phyloP scores from a whole-genome alignment of 2,888 invertebrate species.

The Cryptocephalus moraei region DNA sequence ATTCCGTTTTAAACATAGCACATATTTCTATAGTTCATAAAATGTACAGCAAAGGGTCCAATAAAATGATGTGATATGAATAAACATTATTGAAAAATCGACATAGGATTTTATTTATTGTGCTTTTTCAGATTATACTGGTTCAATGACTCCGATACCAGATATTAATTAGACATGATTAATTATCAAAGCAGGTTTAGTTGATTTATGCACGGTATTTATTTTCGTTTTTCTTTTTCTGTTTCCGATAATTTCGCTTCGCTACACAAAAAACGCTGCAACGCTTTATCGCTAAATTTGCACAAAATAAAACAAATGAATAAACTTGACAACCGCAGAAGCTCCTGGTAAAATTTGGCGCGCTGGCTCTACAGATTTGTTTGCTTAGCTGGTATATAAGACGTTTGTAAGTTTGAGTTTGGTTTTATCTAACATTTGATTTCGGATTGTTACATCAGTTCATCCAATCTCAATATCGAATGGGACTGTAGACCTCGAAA shows the following conservation, averaged over 20 bases:
- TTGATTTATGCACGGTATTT: constrained; percentile 27
- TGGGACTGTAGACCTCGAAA: too few relatives aligned
- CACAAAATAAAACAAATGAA: constrained; percentile 14
- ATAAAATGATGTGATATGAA: constrained; percentile 22
- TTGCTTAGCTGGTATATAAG: constrained; percentile 27
- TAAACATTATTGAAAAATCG: neutral
- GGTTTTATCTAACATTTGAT: neutral
- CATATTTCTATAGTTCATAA: neutral
- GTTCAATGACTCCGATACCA: constrained; percentile 38
- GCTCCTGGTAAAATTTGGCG: constrained; percentile 38
- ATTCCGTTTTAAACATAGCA: too few relatives aligned
- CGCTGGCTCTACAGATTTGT: constrained; percentile 36
- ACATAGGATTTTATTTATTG: constrained; percentile 6
- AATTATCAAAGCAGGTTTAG: constrained; percentile 25
- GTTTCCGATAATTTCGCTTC: constrained; percentile 28
- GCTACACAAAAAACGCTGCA: constrained; percentile 31
- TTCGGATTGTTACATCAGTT: too few relatives aligned
- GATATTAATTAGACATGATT: constrained; percentile 26
- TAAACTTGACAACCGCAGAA: constrained; percentile 21
- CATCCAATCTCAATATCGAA: too few relatives aligned
- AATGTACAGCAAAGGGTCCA: constrained; percentile 27
- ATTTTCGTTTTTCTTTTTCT: constrained; percentile 21
- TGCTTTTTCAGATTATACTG: constrained; percentile 38
- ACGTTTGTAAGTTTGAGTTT: constrained; percentile 22
- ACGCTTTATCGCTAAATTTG: constrained; percentile 16